These are phyloP conservation scores for Allacma fusca DNA, from an alignment of 2,888 invertebrate species.

Conservation along the genomic window DNA sequence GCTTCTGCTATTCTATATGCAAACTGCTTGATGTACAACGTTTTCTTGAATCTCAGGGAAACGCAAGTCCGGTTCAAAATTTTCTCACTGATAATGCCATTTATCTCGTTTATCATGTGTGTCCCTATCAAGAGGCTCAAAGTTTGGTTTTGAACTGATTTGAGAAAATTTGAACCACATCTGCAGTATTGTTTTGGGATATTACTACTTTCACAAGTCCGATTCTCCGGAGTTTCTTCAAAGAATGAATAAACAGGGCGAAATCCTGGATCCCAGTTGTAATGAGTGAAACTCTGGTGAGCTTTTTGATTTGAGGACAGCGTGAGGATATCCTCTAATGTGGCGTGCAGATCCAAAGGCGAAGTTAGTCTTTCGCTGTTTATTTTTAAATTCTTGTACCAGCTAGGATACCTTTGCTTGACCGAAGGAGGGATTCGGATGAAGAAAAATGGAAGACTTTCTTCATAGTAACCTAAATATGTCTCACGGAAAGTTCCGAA, in stretches of 20 bases:
- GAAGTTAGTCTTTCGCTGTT: slow-evolving; percentile 76
- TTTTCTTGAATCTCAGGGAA: too few species aligned
- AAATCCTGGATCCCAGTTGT: background rate
- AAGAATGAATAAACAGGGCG: slow-evolving; percentile 56
- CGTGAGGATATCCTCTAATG: slow-evolving; percentile 63
- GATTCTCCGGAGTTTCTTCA: slow-evolving; percentile 52
- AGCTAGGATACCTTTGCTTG: slow-evolving; percentile 65
- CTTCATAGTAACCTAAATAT: slow-evolving; percentile 78
- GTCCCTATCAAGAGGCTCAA: too few species aligned
- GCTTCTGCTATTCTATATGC: too few species aligned
- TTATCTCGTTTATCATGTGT: too few species aligned
- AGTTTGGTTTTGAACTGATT: too few species aligned
- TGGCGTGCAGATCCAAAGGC: slow-evolving; percentile 79
- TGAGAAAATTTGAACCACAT: slow-evolving; percentile 57
- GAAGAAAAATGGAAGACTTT: slow-evolving; percentile 77
- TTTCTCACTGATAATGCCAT: too few species aligned
- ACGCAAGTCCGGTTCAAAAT: too few species aligned
- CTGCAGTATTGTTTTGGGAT: slow-evolving; percentile 59
- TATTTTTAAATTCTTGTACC: slow-evolving; percentile 68
- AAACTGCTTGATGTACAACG: too few species aligned
- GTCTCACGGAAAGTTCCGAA: slow-evolving; percentile 76
- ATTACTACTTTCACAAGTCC: slow-evolving; percentile 57
- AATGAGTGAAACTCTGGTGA: slow-evolving; percentile 25
- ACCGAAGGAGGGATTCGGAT: slow-evolving; percentile 74
- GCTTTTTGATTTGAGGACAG: slow-evolving; percentile 30